A percentile compares a stretch with the other conserved stretches of the same genome.
These are phyloP conservation scores for Oscheius sp. DNA, from an alignment of 2,888 invertebrate genomes.

Conservation along the genomic window DNA sequence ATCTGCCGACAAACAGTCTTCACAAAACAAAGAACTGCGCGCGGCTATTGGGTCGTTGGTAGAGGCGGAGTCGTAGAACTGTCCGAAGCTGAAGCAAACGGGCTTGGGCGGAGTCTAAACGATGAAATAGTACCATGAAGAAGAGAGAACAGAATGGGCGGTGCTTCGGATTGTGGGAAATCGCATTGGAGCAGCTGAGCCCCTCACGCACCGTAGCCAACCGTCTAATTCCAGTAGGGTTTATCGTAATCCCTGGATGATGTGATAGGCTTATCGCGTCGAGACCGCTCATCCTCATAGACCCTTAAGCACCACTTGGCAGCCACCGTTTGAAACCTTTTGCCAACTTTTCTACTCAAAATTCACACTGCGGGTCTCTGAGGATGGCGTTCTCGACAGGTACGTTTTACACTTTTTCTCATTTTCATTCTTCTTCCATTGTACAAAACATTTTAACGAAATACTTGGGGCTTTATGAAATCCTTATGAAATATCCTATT, in stretches of 20 bases:
- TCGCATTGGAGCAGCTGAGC: constrained; percentile 44
- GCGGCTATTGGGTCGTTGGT: constrained; percentile 21
- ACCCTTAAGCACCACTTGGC: constrained; percentile 37
- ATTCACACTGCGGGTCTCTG: not conserved
- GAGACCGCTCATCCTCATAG: constrained; percentile 42
- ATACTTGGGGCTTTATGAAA: no score
- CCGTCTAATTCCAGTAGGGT: constrained; percentile 42
- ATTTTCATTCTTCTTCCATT: no score
- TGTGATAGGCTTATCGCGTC: constrained; percentile 44
- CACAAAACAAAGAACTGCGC: constrained; percentile 27
- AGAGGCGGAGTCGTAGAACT: constrained; percentile 14
- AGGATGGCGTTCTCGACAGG: constrained; percentile 28
- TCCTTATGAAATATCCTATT: no score
- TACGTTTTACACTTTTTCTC: not conserved
- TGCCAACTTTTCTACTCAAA: not conserved
- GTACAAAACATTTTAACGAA: no score
- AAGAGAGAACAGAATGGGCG: constrained; percentile 33
- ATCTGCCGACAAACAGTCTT: constrained; percentile 16
- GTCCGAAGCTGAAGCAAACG: constrained; percentile 25
- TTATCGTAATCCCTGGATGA: constrained; percentile 42
- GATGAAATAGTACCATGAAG: constrained; percentile 13
- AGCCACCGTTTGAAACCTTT: constrained; percentile 19
- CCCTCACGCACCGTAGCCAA: constrained; percentile 39
- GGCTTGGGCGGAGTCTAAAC: constrained; percentile 19
- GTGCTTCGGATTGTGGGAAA: constrained; percentile 39